phyloP scores from a whole-genome alignment of 2,797 vertebrate genomes.

The Pipistrellus pipistrellus region DNA sequence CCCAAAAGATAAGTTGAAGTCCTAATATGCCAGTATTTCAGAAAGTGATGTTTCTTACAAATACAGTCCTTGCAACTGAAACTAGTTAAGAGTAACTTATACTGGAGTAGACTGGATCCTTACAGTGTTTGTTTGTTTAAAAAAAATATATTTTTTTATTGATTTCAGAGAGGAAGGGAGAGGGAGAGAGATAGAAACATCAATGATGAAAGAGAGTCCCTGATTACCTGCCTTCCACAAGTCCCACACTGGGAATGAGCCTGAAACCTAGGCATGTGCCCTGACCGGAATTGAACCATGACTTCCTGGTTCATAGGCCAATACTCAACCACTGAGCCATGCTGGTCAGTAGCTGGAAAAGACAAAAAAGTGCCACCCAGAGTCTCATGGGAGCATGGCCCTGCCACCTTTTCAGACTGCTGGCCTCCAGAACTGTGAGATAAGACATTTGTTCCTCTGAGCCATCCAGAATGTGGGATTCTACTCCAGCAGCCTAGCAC shows the following conservation, averaged over 20 bases:
- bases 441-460: neutral
- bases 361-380: neutral
- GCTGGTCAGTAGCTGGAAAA: neutral
- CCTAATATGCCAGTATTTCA: neutral
- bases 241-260: no score
- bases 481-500: no score
- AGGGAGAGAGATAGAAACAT: no score
- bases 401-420: neutral
- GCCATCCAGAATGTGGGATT: fast-evolving
- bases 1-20: neutral
- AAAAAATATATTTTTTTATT: no score
- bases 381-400: neutral
- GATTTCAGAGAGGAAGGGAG: no score
- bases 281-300: no score
- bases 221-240: no score
- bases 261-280: no score
- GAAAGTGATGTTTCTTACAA: neutral
- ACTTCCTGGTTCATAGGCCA: no score
- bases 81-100: neutral
- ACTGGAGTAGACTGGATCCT: no score
- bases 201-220: no score
- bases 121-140: neutral
- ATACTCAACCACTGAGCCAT: no score
- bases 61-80: neutral
- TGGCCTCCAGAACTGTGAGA: neutral